phyloP scores from a whole-genome alignment of 2,888 invertebrate species.

The Branchinecta sandiegonensis region DNA sequence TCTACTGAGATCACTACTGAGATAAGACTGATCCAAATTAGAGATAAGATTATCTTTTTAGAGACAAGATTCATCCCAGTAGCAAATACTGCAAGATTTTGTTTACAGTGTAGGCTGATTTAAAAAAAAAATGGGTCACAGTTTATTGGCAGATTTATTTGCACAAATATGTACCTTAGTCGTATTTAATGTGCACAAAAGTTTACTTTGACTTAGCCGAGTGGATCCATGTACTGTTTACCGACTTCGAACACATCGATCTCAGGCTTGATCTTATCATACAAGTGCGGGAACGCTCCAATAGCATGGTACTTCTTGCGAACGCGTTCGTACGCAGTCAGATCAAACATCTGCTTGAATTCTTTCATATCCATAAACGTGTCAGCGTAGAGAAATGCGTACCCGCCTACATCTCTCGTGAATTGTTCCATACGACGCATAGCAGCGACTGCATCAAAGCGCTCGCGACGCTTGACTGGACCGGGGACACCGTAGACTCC shows the following conservation, averaged over 20 bases:
- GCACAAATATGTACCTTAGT: too few species aligned
- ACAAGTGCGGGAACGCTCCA: slow-evolving; percentile 48
- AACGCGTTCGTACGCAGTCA: slow-evolving; percentile 46
- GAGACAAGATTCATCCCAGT: too few species aligned
- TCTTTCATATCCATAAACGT: slow-evolving; percentile 51
- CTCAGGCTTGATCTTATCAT: slow-evolving; percentile 49
- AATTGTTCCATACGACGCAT: slow-evolving; percentile 56
- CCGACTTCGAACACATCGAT: slow-evolving; percentile 48
- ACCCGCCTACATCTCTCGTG: slow-evolving; percentile 50
- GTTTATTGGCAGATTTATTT: too few species aligned
- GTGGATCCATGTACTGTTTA: slow-evolving; percentile 31
- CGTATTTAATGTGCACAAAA: too few species aligned
- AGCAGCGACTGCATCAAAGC: slow-evolving; percentile 47
- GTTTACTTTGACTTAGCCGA: slow-evolving; percentile 21
- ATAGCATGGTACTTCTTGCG: slow-evolving; percentile 44
- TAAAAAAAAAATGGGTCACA: too few species aligned
- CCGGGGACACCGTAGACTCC: slow-evolving; percentile 55
- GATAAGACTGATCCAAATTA: too few species aligned
- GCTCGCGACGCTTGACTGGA: slow-evolving; percentile 43
- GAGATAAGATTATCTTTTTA: too few species aligned
- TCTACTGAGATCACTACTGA: too few species aligned
- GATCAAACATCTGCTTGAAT: slow-evolving; percentile 53
- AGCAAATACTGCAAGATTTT: too few species aligned
- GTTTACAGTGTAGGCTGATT: too few species aligned
- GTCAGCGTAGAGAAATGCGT: slow-evolving; percentile 53